These are phyloP conservation scores for Dryomyza anilis DNA, from an alignment of 2,888 invertebrate genomes.

Conservation along the genomic window DNA sequence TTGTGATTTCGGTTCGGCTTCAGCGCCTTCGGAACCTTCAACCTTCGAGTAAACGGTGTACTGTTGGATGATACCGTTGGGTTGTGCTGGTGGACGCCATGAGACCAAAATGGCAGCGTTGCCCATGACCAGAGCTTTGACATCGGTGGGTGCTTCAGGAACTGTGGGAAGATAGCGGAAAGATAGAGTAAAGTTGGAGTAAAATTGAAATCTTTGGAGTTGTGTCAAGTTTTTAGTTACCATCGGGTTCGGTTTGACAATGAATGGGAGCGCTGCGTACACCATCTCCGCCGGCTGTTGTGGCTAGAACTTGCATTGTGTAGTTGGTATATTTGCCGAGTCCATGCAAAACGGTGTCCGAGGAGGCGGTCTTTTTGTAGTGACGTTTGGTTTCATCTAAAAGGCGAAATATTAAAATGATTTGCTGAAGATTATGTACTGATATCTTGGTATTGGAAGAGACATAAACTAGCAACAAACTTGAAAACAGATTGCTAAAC, in stretches of 20 bases:
- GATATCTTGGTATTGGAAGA: too few species aligned
- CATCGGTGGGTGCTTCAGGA: constrained; percentile 90
- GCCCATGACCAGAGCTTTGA: constrained; percentile 92
- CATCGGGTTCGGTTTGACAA: constrained; percentile 95
- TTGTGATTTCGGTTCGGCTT: constrained; percentile 72
- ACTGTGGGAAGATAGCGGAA: constrained; percentile 64
- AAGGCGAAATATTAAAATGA: constrained; percentile 1
- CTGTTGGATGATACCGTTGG: constrained; percentile 90
- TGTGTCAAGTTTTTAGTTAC: constrained; percentile 62
- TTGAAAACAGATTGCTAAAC: too few species aligned
- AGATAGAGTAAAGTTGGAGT: background rate
- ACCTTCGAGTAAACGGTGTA: constrained; percentile 89
- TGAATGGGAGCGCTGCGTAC: constrained; percentile 78
- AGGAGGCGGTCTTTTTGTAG: constrained; percentile 89
- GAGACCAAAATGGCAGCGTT: constrained; percentile 89
- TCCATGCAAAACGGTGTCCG: constrained; percentile 91
- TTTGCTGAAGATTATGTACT: too few species aligned
- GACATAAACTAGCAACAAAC: too few species aligned
- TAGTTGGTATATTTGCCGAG: constrained; percentile 95
- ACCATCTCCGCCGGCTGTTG: constrained; percentile 93
- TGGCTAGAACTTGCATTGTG: constrained; percentile 94
- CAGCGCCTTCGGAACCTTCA: constrained; percentile 70
- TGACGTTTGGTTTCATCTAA: constrained; percentile 88
- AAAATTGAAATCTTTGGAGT: rapidly evolving
- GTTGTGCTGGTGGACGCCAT: constrained; percentile 91